phyloP scores from a whole-genome alignment of 2,113 vertebrate species.

The Columba livia region DNA sequence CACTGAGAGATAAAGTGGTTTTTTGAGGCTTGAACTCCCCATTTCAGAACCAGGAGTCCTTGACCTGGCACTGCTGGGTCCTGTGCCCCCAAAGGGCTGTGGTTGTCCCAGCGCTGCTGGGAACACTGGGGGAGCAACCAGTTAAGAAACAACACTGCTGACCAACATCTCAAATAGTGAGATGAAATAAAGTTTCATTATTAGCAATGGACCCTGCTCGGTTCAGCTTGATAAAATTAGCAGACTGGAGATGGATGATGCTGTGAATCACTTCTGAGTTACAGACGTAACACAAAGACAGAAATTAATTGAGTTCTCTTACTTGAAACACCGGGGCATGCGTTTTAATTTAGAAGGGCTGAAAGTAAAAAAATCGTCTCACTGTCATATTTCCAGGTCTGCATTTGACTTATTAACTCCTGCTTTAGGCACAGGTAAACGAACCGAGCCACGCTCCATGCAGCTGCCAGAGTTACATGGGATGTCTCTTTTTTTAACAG shows the following conservation, averaged over 20 bases:
- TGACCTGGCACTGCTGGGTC: no score
- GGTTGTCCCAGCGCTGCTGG: background rate
- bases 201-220: background rate
- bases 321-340: background rate
- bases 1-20: background rate
- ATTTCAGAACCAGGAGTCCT: background rate
- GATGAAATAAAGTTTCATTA: background rate
- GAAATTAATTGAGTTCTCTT: background rate
- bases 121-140: background rate
- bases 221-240: slow-evolving; percentile 23
- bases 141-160: background rate
- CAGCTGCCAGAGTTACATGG: background rate
- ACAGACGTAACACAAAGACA: background rate
- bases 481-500: background rate
- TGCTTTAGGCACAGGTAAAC: background rate
- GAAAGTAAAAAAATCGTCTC: slow-evolving; percentile 21
- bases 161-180: background rate
- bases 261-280: background rate
- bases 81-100: background rate
- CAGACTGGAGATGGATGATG: slow-evolving; percentile 26
- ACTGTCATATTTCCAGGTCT: background rate
- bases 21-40: accelerated
- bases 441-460: background rate
- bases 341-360: slow-evolving; percentile 33
- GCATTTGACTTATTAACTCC: slow-evolving; percentile 2